A percentile compares a stretch with the other conserved stretches of the same genome.
Evolutionary conservation across 2,113 vertebrate species (phyloP).

Genomic region (Scomber scombrus): DNA sequence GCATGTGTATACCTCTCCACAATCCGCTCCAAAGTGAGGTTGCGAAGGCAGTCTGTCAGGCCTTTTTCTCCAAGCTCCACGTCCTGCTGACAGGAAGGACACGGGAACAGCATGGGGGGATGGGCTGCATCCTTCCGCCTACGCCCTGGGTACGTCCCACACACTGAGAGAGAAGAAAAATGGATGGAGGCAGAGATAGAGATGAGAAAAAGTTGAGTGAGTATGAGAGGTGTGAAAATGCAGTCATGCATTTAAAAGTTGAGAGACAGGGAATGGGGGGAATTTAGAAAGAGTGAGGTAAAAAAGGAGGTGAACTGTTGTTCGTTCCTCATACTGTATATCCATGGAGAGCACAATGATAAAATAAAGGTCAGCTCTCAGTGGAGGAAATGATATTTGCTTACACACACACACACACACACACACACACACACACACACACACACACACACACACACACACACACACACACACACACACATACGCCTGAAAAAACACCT

Average conservation of each 20-base stretch:
- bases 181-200: background rate
- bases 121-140: slow-evolving; percentile 87
- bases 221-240: background rate
- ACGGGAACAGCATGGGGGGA: slow-evolving; percentile 91
- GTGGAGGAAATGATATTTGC: slow-evolving; percentile 19
- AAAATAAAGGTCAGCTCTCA: slow-evolving; percentile 11
- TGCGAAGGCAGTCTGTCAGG: slow-evolving; percentile 92
- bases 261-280: background rate
- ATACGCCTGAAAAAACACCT: slow-evolving; percentile 25
- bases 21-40: slow-evolving; percentile 96
- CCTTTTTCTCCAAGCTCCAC: slow-evolving; percentile 95
- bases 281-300: background rate
- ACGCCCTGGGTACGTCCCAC: slow-evolving; percentile 93
- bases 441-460: too few relatives aligned
- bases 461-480: too few relatives aligned
- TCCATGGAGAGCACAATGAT: background rate
- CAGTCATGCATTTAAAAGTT: background rate
- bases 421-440: too few relatives aligned
- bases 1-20: slow-evolving; percentile 88
- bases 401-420: slow-evolving; percentile 28
- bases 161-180: slow-evolving; percentile 80
- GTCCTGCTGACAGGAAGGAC: slow-evolving; percentile 91
- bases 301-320: background rate
- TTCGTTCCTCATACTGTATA: background rate
- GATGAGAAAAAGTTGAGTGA: background rate